Conservation (phyloP, 2,888 invertebrate genomes). For the Allacma fusca region DNA sequence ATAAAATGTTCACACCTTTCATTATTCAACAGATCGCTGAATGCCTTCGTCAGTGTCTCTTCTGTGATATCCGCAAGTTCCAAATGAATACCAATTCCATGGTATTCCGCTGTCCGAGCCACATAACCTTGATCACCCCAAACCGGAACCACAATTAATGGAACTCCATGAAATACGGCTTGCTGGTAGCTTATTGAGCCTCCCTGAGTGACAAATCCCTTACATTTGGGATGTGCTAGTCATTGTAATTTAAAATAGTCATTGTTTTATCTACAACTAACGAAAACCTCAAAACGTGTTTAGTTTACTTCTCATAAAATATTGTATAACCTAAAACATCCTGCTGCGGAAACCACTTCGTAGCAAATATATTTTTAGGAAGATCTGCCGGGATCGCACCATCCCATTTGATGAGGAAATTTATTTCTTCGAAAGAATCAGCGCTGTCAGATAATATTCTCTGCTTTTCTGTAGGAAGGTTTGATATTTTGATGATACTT, state of each 20-base stretch:
- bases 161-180: constrained; percentile 14
- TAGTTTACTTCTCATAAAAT: no score
- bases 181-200: constrained; percentile 9
- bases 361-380: constrained; percentile 60
- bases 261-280: no score
- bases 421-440: no score
- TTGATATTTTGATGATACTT: no score
- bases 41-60: constrained; percentile 56
- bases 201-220: neutral
- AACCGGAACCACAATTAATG: neutral
- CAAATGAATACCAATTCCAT: constrained; percentile 67
- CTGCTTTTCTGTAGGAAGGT: no score
- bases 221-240: constrained; percentile 73
- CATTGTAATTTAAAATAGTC: constrained; percentile 65
- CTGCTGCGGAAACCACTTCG: constrained; percentile 57
- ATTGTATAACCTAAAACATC: constrained; percentile 48
- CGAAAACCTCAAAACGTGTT: no score
- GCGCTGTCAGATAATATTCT: no score
- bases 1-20: neutral
- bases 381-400: constrained; percentile 63
- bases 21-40: constrained; percentile 30
- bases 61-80: constrained; percentile 66
- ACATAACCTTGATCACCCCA: constrained; percentile 65
- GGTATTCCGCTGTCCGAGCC: constrained; percentile 70
- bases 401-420: constrained; percentile 57